Base-by-base conservation (phyloP, 2,888 invertebrate genomes). In the Hermaeophaga mercurialis region DNA sequence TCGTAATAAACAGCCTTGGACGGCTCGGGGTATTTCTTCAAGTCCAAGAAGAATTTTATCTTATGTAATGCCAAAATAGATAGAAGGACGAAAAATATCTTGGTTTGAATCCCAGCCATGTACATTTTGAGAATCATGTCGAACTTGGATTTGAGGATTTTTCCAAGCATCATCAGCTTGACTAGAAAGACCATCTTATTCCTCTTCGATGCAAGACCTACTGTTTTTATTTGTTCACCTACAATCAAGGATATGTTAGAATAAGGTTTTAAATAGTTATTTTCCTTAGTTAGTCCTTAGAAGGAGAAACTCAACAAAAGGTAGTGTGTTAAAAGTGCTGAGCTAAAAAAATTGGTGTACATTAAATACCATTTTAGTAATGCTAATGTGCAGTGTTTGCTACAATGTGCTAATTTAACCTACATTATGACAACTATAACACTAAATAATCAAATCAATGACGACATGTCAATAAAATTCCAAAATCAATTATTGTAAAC, bases 1-100 rank as follows among this genome's bases (percentile, higher is more conserved):
- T 90, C 90, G 75, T 90, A 89, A 75, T 90, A 90, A 68, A 90
- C 85, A 60, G 90, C 88, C 80, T 90, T 90, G 64, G 87, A 84
- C 0, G 90, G 89, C 48, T 80, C 80, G 44, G 82, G 82, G 0
- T 78, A 80, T 46, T 88, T 87, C 75, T 90, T 90, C 53, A 90
- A 68, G 59, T 90, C 90, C 24, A 89, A 78, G 85, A 88, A 89
- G 73, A 90, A 86, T 44, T 87, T 80, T 0, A 85, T 86, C 39
- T 87, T 78, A 76, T 89, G 89, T 68, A 90, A 82, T 1, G 85
- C 77, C 45, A 91, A 77, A 2, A 88, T 86, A 19, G 87, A 76
- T 1, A 88, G 71, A 0, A 90, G 89, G 48, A 90, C 83, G 17
- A 85, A 80, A 79, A 90, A 87, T 82, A 90, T 90, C 76, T 90